phyloP scores from a whole-genome alignment of 2,113 vertebrate genomes.

The Steatornis caripensis region DNA sequence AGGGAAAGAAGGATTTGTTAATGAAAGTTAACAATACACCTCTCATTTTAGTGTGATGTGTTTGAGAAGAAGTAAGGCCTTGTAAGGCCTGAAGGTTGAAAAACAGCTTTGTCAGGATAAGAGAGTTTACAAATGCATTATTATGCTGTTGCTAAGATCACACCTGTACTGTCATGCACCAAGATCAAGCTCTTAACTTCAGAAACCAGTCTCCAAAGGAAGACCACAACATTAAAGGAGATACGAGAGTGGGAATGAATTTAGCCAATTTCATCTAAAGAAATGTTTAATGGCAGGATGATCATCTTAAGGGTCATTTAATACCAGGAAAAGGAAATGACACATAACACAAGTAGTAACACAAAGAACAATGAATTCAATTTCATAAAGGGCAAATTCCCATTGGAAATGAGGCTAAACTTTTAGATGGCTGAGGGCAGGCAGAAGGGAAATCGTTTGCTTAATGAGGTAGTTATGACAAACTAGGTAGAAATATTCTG shows the following conservation, averaged over 20 bases:
- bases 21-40: neutral
- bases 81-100: neutral
- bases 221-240: neutral
- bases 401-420: slow-evolving; percentile 41
- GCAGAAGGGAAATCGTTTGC: neutral
- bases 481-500: neutral
- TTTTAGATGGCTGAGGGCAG: neutral
- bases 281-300: slow-evolving; percentile 7
- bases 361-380: slow-evolving; percentile 21
- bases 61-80: neutral
- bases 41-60: neutral
- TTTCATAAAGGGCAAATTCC: slow-evolving; percentile 56
- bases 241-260: neutral
- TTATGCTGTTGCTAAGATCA: neutral
- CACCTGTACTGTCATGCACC: neutral
- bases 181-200: neutral
- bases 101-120: neutral
- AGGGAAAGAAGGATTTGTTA: neutral
- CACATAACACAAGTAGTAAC: slow-evolving; percentile 20
- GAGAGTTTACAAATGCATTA: neutral
- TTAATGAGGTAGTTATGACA: slow-evolving; percentile 44
- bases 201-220: neutral
- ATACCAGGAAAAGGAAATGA: slow-evolving; percentile 22
- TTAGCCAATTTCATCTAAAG: neutral
- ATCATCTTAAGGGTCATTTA: slow-evolving; percentile 48